Percentiles rank a stretch among this genome's conserved stretches.
Evolutionary conservation across 2,797 vertebrate species (phyloP).

Genomic region (Monodelphis domestica): DNA sequence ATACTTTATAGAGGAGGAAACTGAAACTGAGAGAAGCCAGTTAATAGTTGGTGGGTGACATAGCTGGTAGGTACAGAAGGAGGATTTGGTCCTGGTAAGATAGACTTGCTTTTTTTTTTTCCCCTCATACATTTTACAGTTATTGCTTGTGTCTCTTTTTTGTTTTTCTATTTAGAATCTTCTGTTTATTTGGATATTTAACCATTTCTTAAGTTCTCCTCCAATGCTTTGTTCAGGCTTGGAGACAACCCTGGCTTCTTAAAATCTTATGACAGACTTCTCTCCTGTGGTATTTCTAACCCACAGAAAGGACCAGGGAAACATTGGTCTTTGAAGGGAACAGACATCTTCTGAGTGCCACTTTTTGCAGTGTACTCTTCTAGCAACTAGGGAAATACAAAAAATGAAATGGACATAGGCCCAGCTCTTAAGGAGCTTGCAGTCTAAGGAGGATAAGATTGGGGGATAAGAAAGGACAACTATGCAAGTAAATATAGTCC

Average conservation of each 20-base stretch:
- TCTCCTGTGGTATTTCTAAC: neutral
- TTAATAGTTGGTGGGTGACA: neutral
- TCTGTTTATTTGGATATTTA: too few species aligned
- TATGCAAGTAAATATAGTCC: neutral
- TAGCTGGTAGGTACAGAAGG: neutral
- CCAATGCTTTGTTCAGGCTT: neutral
- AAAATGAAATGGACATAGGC: neutral
- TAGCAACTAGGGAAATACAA: neutral
- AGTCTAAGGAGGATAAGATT: too few species aligned
- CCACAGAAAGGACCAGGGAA: neutral
- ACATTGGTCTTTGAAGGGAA: neutral
- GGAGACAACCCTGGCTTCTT: neutral
- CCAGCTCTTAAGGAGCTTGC: neutral
- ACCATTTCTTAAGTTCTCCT: neutral
- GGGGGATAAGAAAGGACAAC: neutral
- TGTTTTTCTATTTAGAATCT: neutral
- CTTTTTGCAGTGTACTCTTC: neutral
- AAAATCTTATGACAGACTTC: neutral
- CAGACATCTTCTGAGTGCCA: neutral
- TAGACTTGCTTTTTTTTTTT: neutral
- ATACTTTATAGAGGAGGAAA: neutral
- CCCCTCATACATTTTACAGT: neutral
- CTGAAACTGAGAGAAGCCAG: neutral
- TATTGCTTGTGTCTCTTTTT: neutral
- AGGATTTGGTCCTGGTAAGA: neutral